These are phyloP conservation scores for Chlorops oryzae DNA, from an alignment of 1,140 invertebrate species.

Conservation along the genomic window DNA sequence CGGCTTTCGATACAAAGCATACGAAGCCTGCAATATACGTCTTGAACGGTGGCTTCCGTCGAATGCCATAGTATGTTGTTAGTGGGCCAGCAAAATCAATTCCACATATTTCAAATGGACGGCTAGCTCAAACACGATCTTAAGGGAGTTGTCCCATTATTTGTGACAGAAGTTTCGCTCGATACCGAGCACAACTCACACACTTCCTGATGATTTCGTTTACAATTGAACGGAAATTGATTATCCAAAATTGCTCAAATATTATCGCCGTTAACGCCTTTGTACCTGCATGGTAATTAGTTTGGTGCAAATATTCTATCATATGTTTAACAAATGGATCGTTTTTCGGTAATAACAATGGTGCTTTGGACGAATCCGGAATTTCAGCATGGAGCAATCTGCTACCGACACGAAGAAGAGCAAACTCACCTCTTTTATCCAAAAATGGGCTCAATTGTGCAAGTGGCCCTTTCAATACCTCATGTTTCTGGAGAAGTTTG, in stretches of 20 bases:
- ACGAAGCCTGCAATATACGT: slow-evolving; percentile 20
- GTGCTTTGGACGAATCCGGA: neutral
- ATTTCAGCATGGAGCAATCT: neutral
- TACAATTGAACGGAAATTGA: neutral
- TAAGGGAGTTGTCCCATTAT: slow-evolving; percentile 10
- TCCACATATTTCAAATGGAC: slow-evolving; percentile 9
- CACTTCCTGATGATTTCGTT: neutral
- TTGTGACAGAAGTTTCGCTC: slow-evolving; percentile 3
- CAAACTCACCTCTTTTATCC: neutral
- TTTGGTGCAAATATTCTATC: neutral
- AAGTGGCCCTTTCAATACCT: neutral
- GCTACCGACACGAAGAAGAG: neutral
- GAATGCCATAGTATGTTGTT: slow-evolving; percentile 2
- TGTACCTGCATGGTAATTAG: slow-evolving; percentile 4
- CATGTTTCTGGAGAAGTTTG: no score
- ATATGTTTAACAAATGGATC: neutral
- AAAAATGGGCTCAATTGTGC: slow-evolving; percentile 5
- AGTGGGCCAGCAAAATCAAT: slow-evolving; percentile 14
- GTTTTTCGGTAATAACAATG: slow-evolving; percentile 3
- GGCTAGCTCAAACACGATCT: neutral
- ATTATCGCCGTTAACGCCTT: neutral
- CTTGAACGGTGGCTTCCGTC: slow-evolving; percentile 7
- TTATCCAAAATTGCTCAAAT: neutral
- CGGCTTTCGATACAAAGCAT: slow-evolving; percentile 26
- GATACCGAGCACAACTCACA: slow-evolving; percentile 2